These are phyloP conservation scores for Grapholita molesta DNA, from an alignment of 1,140 invertebrate genomes.

Conservation along the genomic window DNA sequence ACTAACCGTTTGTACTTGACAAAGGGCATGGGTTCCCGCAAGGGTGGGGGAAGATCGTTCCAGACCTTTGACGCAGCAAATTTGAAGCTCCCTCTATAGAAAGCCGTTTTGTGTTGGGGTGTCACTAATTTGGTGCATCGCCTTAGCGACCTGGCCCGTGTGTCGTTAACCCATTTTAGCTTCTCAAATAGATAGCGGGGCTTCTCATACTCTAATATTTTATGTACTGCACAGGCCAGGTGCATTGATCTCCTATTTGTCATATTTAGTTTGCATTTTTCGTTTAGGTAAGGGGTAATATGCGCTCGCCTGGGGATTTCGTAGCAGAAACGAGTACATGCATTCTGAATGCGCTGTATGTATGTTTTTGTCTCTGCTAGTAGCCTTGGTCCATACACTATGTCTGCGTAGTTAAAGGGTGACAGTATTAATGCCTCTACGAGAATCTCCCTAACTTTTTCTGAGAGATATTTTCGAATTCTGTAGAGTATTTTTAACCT, in stretches of 20 bases:
- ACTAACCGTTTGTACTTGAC: no score
- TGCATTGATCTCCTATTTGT: neutral
- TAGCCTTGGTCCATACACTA: neutral
- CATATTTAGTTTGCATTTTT: neutral
- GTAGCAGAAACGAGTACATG: neutral
- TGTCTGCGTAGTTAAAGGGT: neutral
- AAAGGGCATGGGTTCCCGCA: no score
- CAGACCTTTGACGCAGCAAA: no score
- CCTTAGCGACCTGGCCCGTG: no score
- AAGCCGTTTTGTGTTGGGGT: no score
- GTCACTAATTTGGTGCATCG: no score
- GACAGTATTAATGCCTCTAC: neutral
- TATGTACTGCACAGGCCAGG: neutral
- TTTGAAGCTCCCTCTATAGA: no score
- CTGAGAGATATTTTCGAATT: neutral
- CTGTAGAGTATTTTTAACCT: neutral
- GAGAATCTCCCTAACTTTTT: neutral
- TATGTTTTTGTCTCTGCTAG: neutral
- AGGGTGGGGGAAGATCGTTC: no score
- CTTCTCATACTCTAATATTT: neutral
- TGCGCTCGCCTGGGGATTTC: neutral
- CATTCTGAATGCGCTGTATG: no score
- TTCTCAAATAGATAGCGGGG: neutral
- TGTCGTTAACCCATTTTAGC: neutral
- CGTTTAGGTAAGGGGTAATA: neutral